Evolutionary conservation across 2,888 invertebrate genomes (phyloP).

Genomic region (Dasysyrphus albostriatus): DNA sequence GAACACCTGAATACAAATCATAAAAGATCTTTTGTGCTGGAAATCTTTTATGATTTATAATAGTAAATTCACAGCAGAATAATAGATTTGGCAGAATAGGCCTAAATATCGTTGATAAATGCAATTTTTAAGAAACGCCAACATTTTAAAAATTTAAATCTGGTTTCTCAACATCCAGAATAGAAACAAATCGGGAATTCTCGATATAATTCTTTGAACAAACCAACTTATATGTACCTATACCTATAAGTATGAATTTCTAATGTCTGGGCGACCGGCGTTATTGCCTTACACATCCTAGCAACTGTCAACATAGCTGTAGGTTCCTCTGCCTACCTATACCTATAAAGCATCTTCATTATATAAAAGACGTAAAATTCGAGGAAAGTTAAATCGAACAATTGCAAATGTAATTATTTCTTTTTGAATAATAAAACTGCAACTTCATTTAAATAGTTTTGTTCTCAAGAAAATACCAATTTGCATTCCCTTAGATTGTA

Average conservation of each 20-base stretch:
- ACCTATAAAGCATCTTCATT: neutral
- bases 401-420: constrained; percentile 23
- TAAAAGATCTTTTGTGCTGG: no score
- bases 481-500: constrained; percentile 40
- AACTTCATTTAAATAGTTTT: constrained; percentile 44
- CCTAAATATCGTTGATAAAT: no score
- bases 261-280: neutral
- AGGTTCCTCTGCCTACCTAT: neutral
- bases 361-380: no score
- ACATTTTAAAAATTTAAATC: no score
- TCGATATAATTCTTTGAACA: neutral
- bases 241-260: neutral
- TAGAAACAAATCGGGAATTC: no score
- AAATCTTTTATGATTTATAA: no score
- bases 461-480: constrained; percentile 46
- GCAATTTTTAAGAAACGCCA: no score
- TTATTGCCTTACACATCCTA: neutral
- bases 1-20: no score
- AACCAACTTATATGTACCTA: neutral
- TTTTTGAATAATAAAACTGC: constrained; percentile 29
- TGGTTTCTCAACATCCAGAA: no score
- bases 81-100: no score
- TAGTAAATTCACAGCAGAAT: no score
- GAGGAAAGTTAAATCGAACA: constrained; percentile 37
- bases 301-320: constrained; percentile 31